These are phyloP conservation scores for Hydriomena furcata DNA, from an alignment of 2,888 invertebrate species.

Conservation along the genomic window DNA sequence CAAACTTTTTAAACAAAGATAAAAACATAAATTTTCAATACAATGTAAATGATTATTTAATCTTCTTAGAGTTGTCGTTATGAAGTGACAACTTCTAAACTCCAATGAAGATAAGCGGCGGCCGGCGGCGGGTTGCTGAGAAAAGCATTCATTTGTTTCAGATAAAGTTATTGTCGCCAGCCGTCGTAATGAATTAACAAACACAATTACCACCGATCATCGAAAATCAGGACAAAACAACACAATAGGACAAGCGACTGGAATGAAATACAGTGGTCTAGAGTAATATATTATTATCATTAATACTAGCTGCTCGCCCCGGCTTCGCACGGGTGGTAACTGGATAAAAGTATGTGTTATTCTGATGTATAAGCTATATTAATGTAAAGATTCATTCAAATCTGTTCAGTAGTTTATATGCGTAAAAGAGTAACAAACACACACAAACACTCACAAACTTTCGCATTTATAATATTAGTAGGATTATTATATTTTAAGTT, in stretches of 20 bases:
- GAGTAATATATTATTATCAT: too few relatives aligned
- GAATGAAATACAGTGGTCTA: too few relatives aligned
- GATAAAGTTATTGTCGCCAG: conserved; percentile 33
- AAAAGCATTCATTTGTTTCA: conserved; percentile 36
- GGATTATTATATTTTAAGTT: too few relatives aligned
- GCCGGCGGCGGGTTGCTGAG: background rate
- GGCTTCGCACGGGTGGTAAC: too few relatives aligned
- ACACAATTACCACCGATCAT: conserved; percentile 30
- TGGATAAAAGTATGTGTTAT: too few relatives aligned
- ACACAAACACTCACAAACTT: too few relatives aligned
- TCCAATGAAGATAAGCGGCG: conserved; percentile 47
- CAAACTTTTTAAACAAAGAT: background rate
- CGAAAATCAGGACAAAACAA: background rate
- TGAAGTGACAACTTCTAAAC: conserved; percentile 44
- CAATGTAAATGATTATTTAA: conserved; percentile 45
- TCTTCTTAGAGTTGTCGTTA: conserved; percentile 37
- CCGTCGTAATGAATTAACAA: conserved; percentile 33
- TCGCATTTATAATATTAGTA: too few relatives aligned
- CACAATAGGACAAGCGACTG: background rate
- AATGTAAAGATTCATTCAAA: too few relatives aligned
- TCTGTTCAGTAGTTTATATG: too few relatives aligned
- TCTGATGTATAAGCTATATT: too few relatives aligned
- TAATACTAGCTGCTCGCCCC: too few relatives aligned
- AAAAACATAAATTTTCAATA: conserved; percentile 37
- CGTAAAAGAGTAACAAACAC: too few relatives aligned